A percentile compares a stretch with the other conserved stretches of the same genome.
Conservation (phyloP, 2,888 invertebrate species). For the Lasioglossum vierecki region DNA sequence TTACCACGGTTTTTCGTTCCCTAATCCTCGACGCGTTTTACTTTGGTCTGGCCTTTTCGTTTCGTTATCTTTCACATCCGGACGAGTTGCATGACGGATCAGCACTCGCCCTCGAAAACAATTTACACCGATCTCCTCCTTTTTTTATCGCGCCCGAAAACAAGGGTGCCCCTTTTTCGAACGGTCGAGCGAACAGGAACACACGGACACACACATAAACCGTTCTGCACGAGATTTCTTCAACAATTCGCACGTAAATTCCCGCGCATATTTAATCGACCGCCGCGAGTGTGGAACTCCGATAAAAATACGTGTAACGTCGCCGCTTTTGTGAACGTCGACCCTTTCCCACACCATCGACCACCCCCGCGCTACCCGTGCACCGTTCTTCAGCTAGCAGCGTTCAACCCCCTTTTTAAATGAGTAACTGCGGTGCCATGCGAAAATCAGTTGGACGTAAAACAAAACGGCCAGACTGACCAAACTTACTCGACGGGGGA, state of each 20-base stretch:
- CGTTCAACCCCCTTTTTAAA: slow-evolving; percentile 19
- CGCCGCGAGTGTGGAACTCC: slow-evolving; percentile 31
- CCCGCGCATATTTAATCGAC: slow-evolving; percentile 40
- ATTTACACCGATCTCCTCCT: slow-evolving; percentile 70
- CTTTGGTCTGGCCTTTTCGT: slow-evolving; percentile 30
- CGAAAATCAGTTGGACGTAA: slow-evolving; percentile 50
- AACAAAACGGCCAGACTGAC: slow-evolving; percentile 51
- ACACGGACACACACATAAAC: slow-evolving; percentile 45
- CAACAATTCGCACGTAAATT: slow-evolving; percentile 36
- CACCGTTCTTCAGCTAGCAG: background rate
- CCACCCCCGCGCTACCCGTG: background rate
- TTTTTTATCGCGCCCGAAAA: background rate
- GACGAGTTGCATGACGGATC: slow-evolving; percentile 56
- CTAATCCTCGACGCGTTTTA: slow-evolving; percentile 43
- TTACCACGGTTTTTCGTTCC: slow-evolving; percentile 39
- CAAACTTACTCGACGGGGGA: slow-evolving; percentile 46
- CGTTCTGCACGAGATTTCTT: slow-evolving; percentile 35
- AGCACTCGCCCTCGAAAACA: slow-evolving; percentile 53
- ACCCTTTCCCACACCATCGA: background rate
- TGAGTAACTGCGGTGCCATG: slow-evolving; percentile 34
- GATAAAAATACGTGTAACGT: slow-evolving; percentile 40
- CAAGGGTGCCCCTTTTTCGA: slow-evolving; percentile 54
- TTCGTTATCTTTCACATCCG: slow-evolving; percentile 43
- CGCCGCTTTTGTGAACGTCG: slow-evolving; percentile 29
- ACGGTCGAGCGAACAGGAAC: slow-evolving; percentile 73